Percentiles rank a stretch among this genome's conserved stretches.
phyloP scores from a whole-genome alignment of 1,140 invertebrate species.

The Thaumatotibia leucotreta region DNA sequence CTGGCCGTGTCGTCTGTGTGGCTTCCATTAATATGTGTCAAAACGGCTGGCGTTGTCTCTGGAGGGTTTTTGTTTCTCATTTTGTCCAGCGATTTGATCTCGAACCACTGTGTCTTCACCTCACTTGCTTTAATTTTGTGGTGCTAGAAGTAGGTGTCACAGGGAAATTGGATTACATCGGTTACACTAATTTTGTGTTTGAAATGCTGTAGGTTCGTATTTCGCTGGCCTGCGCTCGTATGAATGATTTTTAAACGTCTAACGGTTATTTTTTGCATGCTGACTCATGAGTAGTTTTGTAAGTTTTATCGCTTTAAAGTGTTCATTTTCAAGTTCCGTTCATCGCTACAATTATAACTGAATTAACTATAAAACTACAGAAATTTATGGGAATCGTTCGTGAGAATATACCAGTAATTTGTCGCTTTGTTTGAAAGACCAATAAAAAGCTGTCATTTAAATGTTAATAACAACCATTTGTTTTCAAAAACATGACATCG shows the following conservation, averaged over 20 bases:
- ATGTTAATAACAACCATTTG: neutral
- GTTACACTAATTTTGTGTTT: neutral
- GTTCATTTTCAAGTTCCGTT: neutral
- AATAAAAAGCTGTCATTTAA: neutral
- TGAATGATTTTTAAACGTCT: neutral
- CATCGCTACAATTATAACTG: neutral
- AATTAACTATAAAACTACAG: neutral
- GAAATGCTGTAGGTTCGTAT: neutral
- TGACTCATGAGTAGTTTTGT: slow-evolving; percentile 18
- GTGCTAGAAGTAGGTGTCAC: neutral
- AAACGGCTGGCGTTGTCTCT: slow-evolving; percentile 25
- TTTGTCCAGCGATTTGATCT: slow-evolving; percentile 28
- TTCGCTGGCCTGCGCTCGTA: no score
- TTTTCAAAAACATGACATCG: neutral
- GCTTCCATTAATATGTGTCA: slow-evolving; percentile 44
- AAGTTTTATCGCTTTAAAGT: neutral
- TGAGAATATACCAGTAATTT: neutral
- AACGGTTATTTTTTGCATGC: slow-evolving; percentile 16
- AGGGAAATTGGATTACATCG: neutral
- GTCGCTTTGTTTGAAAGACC: neutral
- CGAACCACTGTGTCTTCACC: slow-evolving; percentile 22
- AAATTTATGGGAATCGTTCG: neutral
- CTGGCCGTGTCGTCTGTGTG: slow-evolving; percentile 24
- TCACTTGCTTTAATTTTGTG: neutral
- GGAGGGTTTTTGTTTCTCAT: slow-evolving; percentile 27